Evolutionary conservation across 2,888 invertebrate species (phyloP).

Genomic region (Volucella zonaria): DNA sequence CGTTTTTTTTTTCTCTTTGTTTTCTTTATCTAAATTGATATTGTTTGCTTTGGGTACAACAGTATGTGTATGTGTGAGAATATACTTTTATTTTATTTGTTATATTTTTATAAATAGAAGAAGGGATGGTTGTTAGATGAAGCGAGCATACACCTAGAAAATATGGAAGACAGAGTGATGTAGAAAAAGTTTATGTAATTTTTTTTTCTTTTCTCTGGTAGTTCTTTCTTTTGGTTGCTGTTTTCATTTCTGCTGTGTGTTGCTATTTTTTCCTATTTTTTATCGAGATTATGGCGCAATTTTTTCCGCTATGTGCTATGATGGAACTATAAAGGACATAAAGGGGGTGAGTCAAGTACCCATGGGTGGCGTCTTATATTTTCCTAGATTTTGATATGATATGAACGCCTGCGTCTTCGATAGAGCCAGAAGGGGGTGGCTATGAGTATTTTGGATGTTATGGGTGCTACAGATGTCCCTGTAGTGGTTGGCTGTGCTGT

Average conservation of each 20-base stretch:
- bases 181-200: conserved; percentile 41
- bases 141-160: conserved; percentile 65
- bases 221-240: conserved; percentile 12
- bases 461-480: not conserved
- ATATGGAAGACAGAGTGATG: conserved; percentile 58
- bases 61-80: conserved; percentile 53
- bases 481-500: conserved; percentile 43
- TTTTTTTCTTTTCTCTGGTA: conserved; percentile 24
- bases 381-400: conserved; percentile 74
- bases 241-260: conserved; percentile 31
- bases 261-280: conserved; percentile 16
- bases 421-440: conserved; percentile 17
- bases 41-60: conserved; percentile 73
- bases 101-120: conserved; percentile 60
- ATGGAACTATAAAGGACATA: conserved; percentile 65
- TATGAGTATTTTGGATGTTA: not conserved
- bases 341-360: conserved; percentile 38
- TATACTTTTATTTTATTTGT: conserved; percentile 67
- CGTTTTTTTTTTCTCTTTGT: conserved; percentile 64
- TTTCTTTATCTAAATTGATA: conserved; percentile 76
- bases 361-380: conserved; percentile 59
- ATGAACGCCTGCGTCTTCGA: conserved; percentile 75
- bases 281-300: conserved; percentile 69
- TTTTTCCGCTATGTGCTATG: conserved; percentile 66
- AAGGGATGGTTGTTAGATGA: conserved; percentile 61